phyloP scores from a whole-genome alignment of 2,797 vertebrate species.

The Catharus ustulatus region DNA sequence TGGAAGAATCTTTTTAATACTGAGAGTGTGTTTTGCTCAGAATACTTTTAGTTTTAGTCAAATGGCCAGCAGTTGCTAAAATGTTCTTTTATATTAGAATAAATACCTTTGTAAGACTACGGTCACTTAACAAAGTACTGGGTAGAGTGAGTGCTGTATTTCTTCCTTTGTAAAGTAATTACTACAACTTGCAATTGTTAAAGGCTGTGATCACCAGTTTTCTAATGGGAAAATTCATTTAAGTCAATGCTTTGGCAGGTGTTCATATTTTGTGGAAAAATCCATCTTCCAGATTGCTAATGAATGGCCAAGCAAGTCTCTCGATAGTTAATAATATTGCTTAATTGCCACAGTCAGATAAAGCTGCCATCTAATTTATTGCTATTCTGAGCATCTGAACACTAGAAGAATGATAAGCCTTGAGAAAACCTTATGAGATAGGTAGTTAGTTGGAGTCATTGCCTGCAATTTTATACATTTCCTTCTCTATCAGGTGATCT shows the following conservation, averaged over 20 bases:
- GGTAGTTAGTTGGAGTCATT: constrained; percentile 15
- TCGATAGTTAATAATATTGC: constrained; percentile 67
- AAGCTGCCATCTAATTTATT: constrained; percentile 63
- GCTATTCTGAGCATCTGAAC: constrained; percentile 60
- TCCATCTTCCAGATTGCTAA: constrained; percentile 58
- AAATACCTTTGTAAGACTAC: neutral
- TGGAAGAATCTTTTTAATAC: neutral
- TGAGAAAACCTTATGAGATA: constrained; percentile 16
- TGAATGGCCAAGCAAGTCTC: constrained; percentile 54
- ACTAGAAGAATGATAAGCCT: constrained; percentile 41
- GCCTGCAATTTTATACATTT: neutral
- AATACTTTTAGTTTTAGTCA: neutral
- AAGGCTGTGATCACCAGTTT: constrained; percentile 25
- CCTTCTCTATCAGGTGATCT: constrained; percentile 13
- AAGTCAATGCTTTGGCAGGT: constrained; percentile 54
- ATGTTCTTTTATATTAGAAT: neutral
- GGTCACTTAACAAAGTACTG: constrained; percentile 1
- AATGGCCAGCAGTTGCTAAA: neutral
- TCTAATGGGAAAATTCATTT: constrained; percentile 52
- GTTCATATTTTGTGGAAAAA: constrained; percentile 59
- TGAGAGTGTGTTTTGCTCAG: neutral
- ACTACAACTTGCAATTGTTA: constrained; percentile 7
- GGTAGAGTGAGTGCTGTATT: neutral
- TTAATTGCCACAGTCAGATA: constrained; percentile 66
- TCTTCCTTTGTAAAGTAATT: constrained; percentile 32